Evolutionary conservation across 2,797 vertebrate genomes (phyloP).

Genomic region (Salmo trutta): DNA sequence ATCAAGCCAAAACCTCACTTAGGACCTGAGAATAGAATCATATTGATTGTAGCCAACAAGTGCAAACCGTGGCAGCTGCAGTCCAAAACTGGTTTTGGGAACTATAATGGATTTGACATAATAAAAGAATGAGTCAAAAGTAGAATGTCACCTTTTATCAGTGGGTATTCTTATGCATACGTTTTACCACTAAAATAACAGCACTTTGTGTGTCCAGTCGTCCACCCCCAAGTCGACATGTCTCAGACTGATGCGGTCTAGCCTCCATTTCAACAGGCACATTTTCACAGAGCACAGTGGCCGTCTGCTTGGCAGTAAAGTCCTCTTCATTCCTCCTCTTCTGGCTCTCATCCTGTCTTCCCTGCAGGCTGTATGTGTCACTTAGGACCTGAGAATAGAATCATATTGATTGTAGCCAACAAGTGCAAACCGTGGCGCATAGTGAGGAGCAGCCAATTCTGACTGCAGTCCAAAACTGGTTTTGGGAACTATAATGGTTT

Average conservation of each 20-base stretch:
- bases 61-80: background rate
- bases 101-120: background rate
- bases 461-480: background rate
- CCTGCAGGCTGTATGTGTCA: no score
- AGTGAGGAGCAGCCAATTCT: background rate
- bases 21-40: background rate
- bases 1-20: background rate
- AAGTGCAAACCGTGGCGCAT: background rate
- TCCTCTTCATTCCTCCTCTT: no score
- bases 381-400: background rate
- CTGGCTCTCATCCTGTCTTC: no score
- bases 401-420: background rate
- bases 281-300: background rate
- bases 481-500: background rate
- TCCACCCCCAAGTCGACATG: background rate
- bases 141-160: background rate
- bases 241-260: background rate
- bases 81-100: background rate
- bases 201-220: background rate
- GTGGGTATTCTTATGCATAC: background rate
- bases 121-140: background rate
- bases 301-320: background rate
- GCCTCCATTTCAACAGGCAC: background rate
- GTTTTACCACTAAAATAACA: background rate
- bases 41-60: background rate